Evolutionary conservation across 2,888 invertebrate genomes (phyloP).

Genomic region (Galerucella nymphaeae): DNA sequence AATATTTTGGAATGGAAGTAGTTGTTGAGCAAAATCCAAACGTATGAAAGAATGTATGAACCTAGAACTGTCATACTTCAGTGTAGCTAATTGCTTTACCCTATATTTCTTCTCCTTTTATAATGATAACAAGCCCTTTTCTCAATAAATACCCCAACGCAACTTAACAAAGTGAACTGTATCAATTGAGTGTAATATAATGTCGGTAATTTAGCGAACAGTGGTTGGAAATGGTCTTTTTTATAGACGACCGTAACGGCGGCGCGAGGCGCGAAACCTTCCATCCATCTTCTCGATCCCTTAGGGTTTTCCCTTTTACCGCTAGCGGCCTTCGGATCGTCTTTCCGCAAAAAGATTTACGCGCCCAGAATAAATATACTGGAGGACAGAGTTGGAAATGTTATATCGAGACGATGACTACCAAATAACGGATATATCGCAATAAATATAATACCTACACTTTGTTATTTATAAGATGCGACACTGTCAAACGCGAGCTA

Average conservation of each 20-base stretch:
- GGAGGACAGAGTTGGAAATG: conserved; percentile 30
- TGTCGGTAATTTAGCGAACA: conserved; percentile 55
- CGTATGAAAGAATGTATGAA: too few species aligned
- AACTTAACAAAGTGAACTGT: conserved; percentile 45
- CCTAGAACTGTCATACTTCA: too few species aligned
- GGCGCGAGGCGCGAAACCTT: conserved; percentile 55
- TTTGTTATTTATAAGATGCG: too few species aligned
- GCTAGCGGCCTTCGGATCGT: conserved; percentile 45
- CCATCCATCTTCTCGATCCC: conserved; percentile 57
- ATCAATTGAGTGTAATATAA: conserved; percentile 62
- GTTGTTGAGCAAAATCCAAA: too few species aligned
- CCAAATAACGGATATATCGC: too few species aligned
- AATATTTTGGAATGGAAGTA: too few species aligned
- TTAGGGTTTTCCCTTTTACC: conserved; percentile 47
- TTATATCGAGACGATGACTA: not conserved
- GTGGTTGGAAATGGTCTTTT: conserved; percentile 55
- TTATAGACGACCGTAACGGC: conserved; percentile 52
- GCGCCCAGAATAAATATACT: conserved; percentile 56
- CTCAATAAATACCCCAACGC: conserved; percentile 34
- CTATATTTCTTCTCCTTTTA: not conserved
- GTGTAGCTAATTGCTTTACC: too few species aligned
- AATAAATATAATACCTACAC: too few species aligned
- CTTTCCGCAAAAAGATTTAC: conserved; percentile 60
- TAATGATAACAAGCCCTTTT: conserved; percentile 40
- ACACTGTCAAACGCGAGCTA: too few species aligned